Percentiles rank a stretch among this genome's conserved stretches.
These are phyloP conservation scores for Xanthorhoe spadicearia DNA, from an alignment of 2,888 invertebrate genomes.

Conservation along the genomic window DNA sequence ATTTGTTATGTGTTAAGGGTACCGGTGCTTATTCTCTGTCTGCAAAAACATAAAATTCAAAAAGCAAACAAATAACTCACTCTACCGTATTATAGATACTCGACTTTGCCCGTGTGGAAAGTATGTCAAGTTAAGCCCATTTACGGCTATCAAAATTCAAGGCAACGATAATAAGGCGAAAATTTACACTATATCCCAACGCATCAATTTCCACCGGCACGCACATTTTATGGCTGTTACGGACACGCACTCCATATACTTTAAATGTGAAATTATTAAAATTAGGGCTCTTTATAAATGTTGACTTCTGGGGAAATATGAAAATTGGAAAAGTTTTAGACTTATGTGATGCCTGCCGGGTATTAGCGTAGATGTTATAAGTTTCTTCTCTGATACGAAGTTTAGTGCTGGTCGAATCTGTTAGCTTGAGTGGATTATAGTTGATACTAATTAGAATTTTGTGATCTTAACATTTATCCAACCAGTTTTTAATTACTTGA, in stretches of 20 bases:
- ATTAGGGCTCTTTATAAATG: slow-evolving; percentile 67
- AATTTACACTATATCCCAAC: slow-evolving; percentile 71
- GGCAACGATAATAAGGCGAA: slow-evolving; percentile 69
- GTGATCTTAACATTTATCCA: slow-evolving; percentile 15
- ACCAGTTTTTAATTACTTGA: slow-evolving; percentile 16
- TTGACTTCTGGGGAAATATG: slow-evolving; percentile 61
- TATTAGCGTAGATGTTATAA: slow-evolving; percentile 48
- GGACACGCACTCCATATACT: slow-evolving; percentile 70
- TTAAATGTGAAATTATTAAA: slow-evolving; percentile 73
- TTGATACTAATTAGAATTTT: slow-evolving; percentile 13
- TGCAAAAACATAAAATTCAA: slow-evolving; percentile 28
- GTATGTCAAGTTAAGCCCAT: slow-evolving; percentile 57
- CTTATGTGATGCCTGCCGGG: slow-evolving; percentile 48
- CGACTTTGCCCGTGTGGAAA: slow-evolving; percentile 48
- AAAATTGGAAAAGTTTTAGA: slow-evolving; percentile 68
- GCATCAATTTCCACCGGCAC: slow-evolving; percentile 71
- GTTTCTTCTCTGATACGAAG: slow-evolving; percentile 18
- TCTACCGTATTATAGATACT: slow-evolving; percentile 30
- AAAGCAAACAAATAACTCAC: slow-evolving; percentile 31
- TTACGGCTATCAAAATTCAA: slow-evolving; percentile 64
- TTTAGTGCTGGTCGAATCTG: slow-evolving; percentile 18
- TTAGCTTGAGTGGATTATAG: slow-evolving; percentile 25
- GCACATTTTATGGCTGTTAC: slow-evolving; percentile 70
- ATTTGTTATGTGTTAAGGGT: slow-evolving; percentile 35
- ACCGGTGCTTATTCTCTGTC: slow-evolving; percentile 37